Base-by-base conservation (phyloP, 2,797 vertebrate genomes). In the Schizopygopsis malacanthus region DNA sequence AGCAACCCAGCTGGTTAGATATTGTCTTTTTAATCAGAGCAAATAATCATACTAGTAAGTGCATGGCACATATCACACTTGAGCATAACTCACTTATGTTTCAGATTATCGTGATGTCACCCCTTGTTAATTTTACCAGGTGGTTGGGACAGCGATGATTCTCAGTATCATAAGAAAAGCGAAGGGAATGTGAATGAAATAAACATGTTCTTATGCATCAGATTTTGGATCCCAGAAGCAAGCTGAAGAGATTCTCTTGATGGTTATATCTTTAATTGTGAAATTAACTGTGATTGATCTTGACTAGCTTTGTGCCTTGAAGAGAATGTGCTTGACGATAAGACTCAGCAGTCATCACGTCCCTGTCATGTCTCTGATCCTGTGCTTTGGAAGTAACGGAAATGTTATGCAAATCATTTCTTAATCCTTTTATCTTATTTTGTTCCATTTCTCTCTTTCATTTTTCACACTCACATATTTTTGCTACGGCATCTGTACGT, bases 381-480 rank as follows among this genome's bases (percentile, higher is more conserved):
- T 90, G 90, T 87, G 92, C 91, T 95, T 94, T 94, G 91, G 91
- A 95, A 94, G 93, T 93, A 85, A 91, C 89, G 91, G 90, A 94
- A 95, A 95, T 94, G 92, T 91, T 94, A 95, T 94, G 95, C 93
- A 94, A 95, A 95, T 96, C 90, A 94, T 93, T 92, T 93, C 92
- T 93, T 95, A 95, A 96, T 95, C 94, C 94, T 90, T 94, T 95
- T 93, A 94, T 90, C 93, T 93, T 95, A 94, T 95, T 92, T 95
- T 95, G 93, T 96, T 95, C 92, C 92, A 92, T 94, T 94, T 94
- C 90, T 92, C 90, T 90, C 90, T 92, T 92, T 92, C 90, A 81
- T 84, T 92, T 94, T 94, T 92, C 92, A 93, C 92, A 91, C 93
- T 93, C 81, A 56, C 75, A 86, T 50, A 90, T 95, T 94, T 94